Evolutionary conservation across 2,797 vertebrate species (phyloP), one percentile per base, ranked within the genome.

Genomic region (Mallotus villosus): DNA sequence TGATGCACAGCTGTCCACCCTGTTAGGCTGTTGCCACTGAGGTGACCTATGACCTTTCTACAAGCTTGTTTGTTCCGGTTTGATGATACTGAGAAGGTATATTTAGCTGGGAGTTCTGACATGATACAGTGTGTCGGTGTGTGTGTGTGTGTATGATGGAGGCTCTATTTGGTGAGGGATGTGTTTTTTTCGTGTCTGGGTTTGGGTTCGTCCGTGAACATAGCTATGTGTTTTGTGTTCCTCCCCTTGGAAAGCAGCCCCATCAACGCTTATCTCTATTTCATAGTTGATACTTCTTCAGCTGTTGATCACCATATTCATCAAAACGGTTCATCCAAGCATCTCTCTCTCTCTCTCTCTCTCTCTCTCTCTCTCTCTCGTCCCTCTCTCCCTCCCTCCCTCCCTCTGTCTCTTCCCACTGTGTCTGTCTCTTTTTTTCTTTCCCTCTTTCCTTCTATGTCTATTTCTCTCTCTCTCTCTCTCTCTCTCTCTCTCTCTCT

Each of bases 1-100:
- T n/a, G n/a, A n/a, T 11, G 22, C 37, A 51, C 14, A 60, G 58
- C 58, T 60, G 11, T 19, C 21, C 19, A 61, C 5, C 58, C 41
- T 55, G 41, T 60, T 66, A 79, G 37, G 41, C 67, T 74, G 60
- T 71, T 73, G 37, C 32, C 41, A 29, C 66, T 61, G 11, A 74
- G 70, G 68, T 74, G 79, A 80, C 78, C 80, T 81, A 75, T 84
- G 77, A 85, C 77, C 60, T 76, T 34, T n/a, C 49, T 19, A 53
- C 16, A 37, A 27, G 60, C 73, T 68, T 34, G 41, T 32, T 67
- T 80, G 55, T 63, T 72, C 69, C 29, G 59, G 46, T 22, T 27
- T 9, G 21, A 51, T 68, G 32, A 82, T 62, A 69, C 49, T 37
- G 24, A 41, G 61, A 60, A 71, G 70, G 67, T 68, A n/a, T 60